Base-by-base conservation (phyloP, 2,797 vertebrate species). In the Anolis apletophallus region DNA sequence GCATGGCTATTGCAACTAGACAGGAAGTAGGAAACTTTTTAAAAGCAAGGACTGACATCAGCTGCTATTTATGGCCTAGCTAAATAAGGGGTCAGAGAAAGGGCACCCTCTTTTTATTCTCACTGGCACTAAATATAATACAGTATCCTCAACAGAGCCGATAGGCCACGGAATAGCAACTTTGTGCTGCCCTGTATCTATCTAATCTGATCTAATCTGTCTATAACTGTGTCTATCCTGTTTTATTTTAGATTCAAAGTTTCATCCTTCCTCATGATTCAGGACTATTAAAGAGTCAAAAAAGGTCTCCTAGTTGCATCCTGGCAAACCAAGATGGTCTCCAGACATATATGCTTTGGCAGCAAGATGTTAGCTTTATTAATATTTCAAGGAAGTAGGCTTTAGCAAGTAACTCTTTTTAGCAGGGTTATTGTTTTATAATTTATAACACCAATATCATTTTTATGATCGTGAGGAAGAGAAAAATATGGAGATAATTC, bases 11-110 rank as follows among this genome's bases (percentile, higher is more conserved):
- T 21, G 50, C 10, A 52, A n/a, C 29, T 68, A 17, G 46, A 68
- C 14, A 67, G 59, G 55, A 17, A 21, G 52, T 36, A 16, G 23
- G 57, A 64, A 67, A 46, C 40, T 14, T 81, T 68, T 81, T 69
- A 12, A 67, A 80, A 80, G 61, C 59, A 80, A 80, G 59, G 40
- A 14, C 26, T 80, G 40, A 61, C 26, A 83, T 75, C 50, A 71
- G 17, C 29, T 71, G 40, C 40, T 75, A 52, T 67, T 84, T 67
- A 46, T 40, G 54, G 23, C 32, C 3, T 17, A 11, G 14, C 34
- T 32, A 52, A 32, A 34, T 34, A 77, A 68, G 0, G 9, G 46
- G 29, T 64, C 61, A 68, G 61, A 46, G 21, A 26, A 81, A 34
- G 10, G 17, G 29, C 17, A 32, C n/a, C 19, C n/a, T 52, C n/a